Evolutionary conservation across 2,888 invertebrate genomes (phyloP), one percentile per base, ranked within the genome.

Genomic region (Rhagophthalmus giganteus): DNA sequence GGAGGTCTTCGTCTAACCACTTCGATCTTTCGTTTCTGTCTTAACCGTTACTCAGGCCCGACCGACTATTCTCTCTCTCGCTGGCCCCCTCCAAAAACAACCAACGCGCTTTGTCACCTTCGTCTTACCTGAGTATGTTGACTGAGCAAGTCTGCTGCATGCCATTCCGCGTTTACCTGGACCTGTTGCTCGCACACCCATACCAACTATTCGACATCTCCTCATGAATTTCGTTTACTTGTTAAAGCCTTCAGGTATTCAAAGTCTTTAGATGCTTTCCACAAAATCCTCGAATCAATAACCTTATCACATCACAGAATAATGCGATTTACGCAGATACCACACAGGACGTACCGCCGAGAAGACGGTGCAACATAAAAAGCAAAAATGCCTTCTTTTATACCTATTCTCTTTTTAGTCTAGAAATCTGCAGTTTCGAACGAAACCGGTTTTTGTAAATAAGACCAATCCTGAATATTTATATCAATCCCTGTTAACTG

Each of bases 141-240:
- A 56, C 59, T 55, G 57, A 60, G 47, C 52, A 53, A 53, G 42
- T 44, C 53, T 46, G 32, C 61, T 54, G 62, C 62, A 62, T 62
- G 62, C 62, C 62, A 62, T 62, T 62, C 62, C 56, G 53, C 47
- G 57, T 55, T 49, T 59, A 59, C 59, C 60, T 62, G 59, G 62
- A 59, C 59, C 60, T 56, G 61, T 55, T 61, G 57, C 51, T 50
- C 51, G 60, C 58, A 58, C 58, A 58, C 59, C 54, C 59, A 59
- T 57, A 48, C 54, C 47, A 53, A 55, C 55, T 55, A 55, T 57
- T 50, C 53, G 38, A 46, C 38, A 33, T 32, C 38, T 38, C 28
- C 45, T 45, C 37, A 45, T 20, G 25, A 24, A 24, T 35, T 40
- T 34, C 34, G 26, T 34, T 42, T 44, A 25, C 41, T 27, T 38